Evolutionary conservation across 1,140 invertebrate genomes (phyloP), one percentile per base, ranked within the genome.

Genomic region (Cherax destructor): DNA sequence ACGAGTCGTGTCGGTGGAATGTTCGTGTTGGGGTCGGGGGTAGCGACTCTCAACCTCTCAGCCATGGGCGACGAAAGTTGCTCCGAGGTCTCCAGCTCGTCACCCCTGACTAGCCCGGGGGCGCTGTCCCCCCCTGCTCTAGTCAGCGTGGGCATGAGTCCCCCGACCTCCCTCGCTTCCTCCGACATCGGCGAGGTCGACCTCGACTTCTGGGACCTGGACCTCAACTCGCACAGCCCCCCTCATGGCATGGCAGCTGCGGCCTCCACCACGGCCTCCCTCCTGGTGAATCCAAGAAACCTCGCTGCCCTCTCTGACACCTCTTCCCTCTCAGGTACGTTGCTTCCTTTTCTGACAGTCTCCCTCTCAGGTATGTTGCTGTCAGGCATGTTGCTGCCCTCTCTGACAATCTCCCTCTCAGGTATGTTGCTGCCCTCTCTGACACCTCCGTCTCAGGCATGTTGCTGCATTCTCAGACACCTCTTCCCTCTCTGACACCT

Each of bases 151-250:
- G 88, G 83, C 30, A 91, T 91, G 88, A 91, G 88, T 79, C 92
- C 83, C 72, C 86, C 92, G 50, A 88, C 86, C 85, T 88, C 91
- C 16, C 86, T 94, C 56, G 92, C 93, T 93, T 96, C 96, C 88
- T 96, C 95, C 11, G 95, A 95, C 79, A 95, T 96, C 94, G 94
- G 97, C 94, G 95, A 97, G 93, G 96, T 97, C 83, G 97, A 97
- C 92, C 95, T 97, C 77, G 97, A 98, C 93, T 95, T 98, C 88
- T 98, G 97, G 97, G 96, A 97, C 91, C 96, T 96, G 80, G 96
- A 96, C 93, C 94, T 96, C 69, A 95, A 95, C 93, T 94, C 94
- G n/a, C 93, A 94, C 61, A 90, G 92, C 83, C 87, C 87, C 24
- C 87, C 90, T 6, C 92, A 92, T 78, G 89, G 88, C 65, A 87